Percentiles rank a stretch among this genome's conserved stretches.
Evolutionary conservation across 2,888 invertebrate genomes (phyloP).

Genomic region (Oasisia sp.): DNA sequence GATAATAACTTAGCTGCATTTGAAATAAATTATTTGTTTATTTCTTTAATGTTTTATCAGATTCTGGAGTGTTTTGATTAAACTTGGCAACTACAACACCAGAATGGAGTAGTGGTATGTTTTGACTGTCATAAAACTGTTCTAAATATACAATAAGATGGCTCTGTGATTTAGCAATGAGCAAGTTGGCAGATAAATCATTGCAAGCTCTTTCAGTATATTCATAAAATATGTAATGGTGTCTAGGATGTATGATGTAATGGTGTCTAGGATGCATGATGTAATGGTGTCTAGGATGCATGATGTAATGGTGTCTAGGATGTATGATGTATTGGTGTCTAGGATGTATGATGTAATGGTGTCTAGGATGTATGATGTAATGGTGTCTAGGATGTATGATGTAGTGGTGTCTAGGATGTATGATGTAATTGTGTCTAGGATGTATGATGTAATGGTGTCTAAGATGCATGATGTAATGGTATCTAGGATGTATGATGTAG

Average conservation of each 20-base stretch:
- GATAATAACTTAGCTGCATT: neutral
- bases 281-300: neutral
- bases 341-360: neutral
- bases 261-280: no score
- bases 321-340: no score
- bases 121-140: neutral
- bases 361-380: neutral
- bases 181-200: neutral
- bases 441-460: no score
- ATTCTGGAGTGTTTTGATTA: neutral
- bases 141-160: neutral
- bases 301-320: neutral
- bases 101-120: neutral
- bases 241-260: no score
- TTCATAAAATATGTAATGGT: neutral
- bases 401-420: neutral
- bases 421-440: neutral
- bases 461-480: neutral
- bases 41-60: neutral
- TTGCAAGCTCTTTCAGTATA: neutral
- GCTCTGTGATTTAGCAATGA: no score
- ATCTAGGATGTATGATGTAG: neutral
- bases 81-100: neutral
- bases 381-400: neutral
- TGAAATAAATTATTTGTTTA: neutral